phyloP scores from a whole-genome alignment of 2,888 invertebrate genomes.

The Timandra comae region DNA sequence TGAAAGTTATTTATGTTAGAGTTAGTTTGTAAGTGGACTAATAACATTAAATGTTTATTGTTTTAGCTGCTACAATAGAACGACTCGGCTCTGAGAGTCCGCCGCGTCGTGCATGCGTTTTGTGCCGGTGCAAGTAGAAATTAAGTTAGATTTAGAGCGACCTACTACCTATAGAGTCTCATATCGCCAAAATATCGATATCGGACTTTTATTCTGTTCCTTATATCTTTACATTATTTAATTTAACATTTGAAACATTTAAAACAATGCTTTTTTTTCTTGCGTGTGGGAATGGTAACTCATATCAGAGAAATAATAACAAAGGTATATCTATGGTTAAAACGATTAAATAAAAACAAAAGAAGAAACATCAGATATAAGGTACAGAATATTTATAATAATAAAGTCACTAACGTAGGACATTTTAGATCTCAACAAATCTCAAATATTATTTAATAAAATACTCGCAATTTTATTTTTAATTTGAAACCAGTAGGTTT shows the following conservation, averaged over 20 bases:
- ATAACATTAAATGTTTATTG: constrained; percentile 53
- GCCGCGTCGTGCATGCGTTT: constrained; percentile 61
- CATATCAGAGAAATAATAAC: too few relatives aligned
- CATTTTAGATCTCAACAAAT: constrained; percentile 12
- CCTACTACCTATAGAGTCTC: constrained; percentile 27
- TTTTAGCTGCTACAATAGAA: constrained; percentile 90
- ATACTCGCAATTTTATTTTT: constrained; percentile 21
- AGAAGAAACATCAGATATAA: too few relatives aligned
- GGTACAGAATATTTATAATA: constrained; percentile 24
- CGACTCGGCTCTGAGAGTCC: constrained; percentile 82
- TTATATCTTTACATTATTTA: too few relatives aligned
- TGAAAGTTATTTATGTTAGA: too few relatives aligned
- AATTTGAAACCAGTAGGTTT: constrained; percentile 23
- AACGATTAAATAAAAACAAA: too few relatives aligned
- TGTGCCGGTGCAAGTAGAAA: constrained; percentile 35
- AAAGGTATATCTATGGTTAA: too few relatives aligned
- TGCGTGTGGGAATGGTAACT: too few relatives aligned
- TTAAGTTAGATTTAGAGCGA: constrained; percentile 39
- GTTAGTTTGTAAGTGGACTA: constrained; percentile 6
- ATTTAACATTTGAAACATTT: too few relatives aligned
- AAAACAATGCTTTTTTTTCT: too few relatives aligned
- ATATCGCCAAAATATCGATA: constrained; percentile 33
- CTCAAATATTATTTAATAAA: constrained; percentile 25
- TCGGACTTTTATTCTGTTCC: constrained; percentile 20
- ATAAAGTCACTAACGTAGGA: constrained; percentile 18